Conservation (phyloP, 2,113 vertebrate species). For the Pseudolaguvia tuberculata region DNA sequence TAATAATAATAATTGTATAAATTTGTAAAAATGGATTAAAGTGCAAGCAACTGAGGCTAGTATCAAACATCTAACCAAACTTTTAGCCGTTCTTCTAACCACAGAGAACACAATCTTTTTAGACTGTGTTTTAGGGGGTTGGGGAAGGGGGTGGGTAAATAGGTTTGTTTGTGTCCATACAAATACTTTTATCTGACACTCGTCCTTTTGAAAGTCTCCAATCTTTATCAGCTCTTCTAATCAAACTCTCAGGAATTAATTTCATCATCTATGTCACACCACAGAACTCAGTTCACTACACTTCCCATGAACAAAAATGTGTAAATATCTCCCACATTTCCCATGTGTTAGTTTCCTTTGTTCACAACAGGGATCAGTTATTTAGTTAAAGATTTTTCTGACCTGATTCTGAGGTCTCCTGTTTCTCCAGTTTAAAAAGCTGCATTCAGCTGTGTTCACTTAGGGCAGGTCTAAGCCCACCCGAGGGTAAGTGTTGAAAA, state of each 20-base stretch:
- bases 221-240: neutral
- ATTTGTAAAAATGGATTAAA: too few species aligned
- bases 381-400: conserved; percentile 33
- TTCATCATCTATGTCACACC: neutral
- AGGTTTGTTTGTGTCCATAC: neutral
- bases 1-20: too few species aligned
- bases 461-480: too few species aligned
- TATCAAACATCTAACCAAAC: neutral
- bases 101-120: neutral
- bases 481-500: too few species aligned
- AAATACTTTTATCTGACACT: too few species aligned
- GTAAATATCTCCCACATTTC: neutral
- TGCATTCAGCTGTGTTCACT: neutral
- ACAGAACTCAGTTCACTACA: neutral
- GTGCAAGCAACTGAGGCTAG: neutral
- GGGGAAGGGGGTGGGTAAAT: too few species aligned
- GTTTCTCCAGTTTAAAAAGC: neutral
- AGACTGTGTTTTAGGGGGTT: neutral
- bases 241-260: neutral
- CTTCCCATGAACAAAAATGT: neutral
- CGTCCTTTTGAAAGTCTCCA: neutral
- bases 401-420: neutral
- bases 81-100: neutral
- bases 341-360: neutral
- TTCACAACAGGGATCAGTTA: neutral